Percentiles rank a stretch among this genome's conserved stretches.
Conservation (phyloP, 2,797 vertebrate genomes). For the Molossus molossus region DNA sequence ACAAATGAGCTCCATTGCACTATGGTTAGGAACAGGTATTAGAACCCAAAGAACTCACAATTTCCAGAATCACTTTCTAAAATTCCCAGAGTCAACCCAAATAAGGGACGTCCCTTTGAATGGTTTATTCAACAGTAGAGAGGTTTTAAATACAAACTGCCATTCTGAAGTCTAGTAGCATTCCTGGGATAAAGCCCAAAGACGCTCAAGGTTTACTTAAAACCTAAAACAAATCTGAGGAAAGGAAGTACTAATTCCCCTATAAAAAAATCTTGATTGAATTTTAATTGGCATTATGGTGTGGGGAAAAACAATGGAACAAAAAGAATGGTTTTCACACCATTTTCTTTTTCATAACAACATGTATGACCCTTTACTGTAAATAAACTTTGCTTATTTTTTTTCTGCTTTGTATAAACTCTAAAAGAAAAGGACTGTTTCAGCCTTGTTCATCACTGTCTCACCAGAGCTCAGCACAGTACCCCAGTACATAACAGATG, state of each 20-base stretch:
- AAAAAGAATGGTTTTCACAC: neutral
- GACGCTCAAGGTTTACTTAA: constrained; percentile 40
- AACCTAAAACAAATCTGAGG: neutral
- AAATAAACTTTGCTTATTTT: constrained; percentile 38
- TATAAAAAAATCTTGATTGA: neutral
- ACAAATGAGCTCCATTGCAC: neutral
- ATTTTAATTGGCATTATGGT: constrained; percentile 17
- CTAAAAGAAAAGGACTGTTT: neutral
- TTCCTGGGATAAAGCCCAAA: neutral
- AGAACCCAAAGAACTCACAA: neutral
- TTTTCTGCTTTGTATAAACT: constrained; percentile 6
- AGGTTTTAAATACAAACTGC: neutral
- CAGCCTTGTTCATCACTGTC: neutral
- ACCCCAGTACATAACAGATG: neutral
- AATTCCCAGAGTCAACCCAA: neutral
- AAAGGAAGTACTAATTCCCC: constrained; percentile 30
- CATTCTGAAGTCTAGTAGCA: constrained; percentile 22
- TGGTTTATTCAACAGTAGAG: neutral
- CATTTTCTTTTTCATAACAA: constrained; percentile 22
- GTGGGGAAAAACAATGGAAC: neutral
- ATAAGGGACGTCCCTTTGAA: neutral
- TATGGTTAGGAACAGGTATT: neutral
- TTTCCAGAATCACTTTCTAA: constrained; percentile 44
- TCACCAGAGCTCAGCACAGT: neutral
- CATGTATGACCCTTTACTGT: neutral